Conservation (phyloP, 2,113 vertebrate genomes). For the Halcyon malimbica region DNA sequence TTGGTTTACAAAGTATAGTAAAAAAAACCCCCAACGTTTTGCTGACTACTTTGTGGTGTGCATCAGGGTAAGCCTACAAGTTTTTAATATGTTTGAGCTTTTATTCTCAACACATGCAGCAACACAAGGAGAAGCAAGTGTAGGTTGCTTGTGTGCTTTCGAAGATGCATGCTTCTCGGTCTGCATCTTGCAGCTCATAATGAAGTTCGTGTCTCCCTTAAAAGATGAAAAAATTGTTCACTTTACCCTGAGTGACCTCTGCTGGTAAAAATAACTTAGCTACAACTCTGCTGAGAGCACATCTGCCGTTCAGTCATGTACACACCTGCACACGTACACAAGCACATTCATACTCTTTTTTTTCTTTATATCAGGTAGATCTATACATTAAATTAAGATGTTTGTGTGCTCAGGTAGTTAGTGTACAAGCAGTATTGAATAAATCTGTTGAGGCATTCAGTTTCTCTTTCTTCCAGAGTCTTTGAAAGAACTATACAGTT, state of each 20-base stretch:
- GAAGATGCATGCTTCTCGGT: neutral
- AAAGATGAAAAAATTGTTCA: slow-evolving; percentile 55
- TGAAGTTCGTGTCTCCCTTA: neutral
- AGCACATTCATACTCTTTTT: neutral
- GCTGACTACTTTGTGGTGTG: neutral
- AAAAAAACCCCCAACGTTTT: neutral
- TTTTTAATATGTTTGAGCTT: neutral
- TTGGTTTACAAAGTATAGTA: neutral
- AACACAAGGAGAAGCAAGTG: neutral
- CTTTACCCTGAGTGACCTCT: slow-evolving; percentile 74
- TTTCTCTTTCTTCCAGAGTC: neutral
- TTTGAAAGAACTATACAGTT: neutral
- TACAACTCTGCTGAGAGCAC: neutral
- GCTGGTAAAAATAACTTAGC: slow-evolving; percentile 53
- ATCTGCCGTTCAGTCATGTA: fast-evolving
- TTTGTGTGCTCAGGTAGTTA: neutral
- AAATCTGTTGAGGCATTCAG: neutral
- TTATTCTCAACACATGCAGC: neutral
- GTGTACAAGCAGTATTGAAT: neutral
- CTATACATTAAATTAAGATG: neutral
- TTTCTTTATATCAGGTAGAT: neutral
- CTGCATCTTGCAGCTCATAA: neutral
- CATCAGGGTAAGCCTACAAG: neutral
- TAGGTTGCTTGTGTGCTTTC: neutral
- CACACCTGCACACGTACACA: fast-evolving